phyloP scores from a whole-genome alignment of 2,113 vertebrate species.

The Salvator merianae region DNA sequence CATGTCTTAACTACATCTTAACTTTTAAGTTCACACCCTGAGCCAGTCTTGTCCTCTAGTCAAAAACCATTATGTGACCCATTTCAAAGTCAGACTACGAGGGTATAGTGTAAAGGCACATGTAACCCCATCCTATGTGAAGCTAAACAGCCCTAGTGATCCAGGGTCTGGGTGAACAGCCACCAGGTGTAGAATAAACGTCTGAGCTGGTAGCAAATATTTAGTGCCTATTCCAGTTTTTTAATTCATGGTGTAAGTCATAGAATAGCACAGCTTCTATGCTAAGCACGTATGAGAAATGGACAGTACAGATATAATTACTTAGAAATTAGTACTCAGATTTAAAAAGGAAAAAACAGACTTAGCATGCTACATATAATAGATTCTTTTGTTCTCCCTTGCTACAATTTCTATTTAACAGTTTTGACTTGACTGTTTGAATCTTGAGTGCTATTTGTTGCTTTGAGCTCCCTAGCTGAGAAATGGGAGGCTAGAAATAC shows the following conservation, averaged over 20 bases:
- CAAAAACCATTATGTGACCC: no score
- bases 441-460: not conserved
- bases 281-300: conserved; percentile 39
- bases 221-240: not conserved
- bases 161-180: no score
- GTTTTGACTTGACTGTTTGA: not conserved
- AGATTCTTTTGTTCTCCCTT: not conserved
- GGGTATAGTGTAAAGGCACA: no score
- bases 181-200: no score
- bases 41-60: not conserved
- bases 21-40: not conserved
- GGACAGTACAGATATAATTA: conserved; percentile 42
- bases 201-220: no score
- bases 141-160: no score
- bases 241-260: not conserved
- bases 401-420: not conserved
- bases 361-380: not conserved
- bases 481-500: not conserved
- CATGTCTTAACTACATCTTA: not conserved
- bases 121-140: no score
- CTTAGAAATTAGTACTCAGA: not conserved
- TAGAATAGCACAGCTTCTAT: conserved; percentile 8
- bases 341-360: not conserved
- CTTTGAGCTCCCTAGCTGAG: not conserved
- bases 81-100: not conserved